These are phyloP conservation scores for Daboia siamensis DNA, from an alignment of 2,113 vertebrate genomes.

Conservation along the genomic window DNA sequence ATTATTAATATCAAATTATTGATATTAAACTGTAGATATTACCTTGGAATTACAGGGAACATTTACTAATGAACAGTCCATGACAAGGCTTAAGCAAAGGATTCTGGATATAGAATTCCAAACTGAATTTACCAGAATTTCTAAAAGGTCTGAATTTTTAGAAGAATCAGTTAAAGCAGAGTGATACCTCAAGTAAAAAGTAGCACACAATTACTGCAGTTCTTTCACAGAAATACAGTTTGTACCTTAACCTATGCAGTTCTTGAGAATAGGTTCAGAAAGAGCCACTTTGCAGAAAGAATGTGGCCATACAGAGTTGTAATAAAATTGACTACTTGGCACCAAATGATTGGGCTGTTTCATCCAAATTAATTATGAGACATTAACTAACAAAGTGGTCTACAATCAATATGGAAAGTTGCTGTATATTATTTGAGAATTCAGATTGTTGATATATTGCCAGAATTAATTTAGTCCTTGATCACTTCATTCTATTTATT, in stretches of 20 bases:
- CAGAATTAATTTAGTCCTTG: constrained; percentile 10
- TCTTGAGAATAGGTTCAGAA: neutral
- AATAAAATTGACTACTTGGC: neutral
- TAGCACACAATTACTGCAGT: neutral
- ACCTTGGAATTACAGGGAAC: neutral
- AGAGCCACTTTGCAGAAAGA: neutral
- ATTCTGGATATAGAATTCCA: neutral
- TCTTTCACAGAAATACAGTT: neutral
- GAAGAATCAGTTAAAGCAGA: neutral
- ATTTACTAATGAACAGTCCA: neutral
- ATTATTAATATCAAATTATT: neutral
- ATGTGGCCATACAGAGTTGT: neutral
- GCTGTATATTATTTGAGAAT: neutral
- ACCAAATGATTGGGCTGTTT: neutral
- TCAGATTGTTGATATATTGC: neutral
- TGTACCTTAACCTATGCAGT: neutral
- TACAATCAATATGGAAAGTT: neutral
- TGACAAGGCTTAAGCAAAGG: neutral
- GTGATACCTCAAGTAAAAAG: neutral
- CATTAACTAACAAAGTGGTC: neutral
- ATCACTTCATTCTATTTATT: constrained; percentile 5
- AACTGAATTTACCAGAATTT: neutral
- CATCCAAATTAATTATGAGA: neutral
- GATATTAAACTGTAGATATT: neutral
- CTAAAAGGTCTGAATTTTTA: neutral